Evolutionary conservation across 2,888 invertebrate genomes (phyloP).

Genomic region (Lepeophtheirus nordmannii): DNA sequence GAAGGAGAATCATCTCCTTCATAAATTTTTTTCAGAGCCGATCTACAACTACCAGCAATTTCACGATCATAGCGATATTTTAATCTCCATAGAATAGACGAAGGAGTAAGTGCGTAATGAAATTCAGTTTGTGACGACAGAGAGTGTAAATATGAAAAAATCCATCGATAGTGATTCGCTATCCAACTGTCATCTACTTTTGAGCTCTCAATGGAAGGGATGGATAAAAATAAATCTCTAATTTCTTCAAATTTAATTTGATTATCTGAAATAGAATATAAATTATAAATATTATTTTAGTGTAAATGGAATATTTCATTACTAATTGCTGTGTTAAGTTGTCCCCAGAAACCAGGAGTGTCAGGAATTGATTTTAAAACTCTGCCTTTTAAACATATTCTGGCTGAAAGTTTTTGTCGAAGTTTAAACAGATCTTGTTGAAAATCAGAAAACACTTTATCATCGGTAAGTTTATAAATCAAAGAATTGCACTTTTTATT

Average conservation of each 20-base stretch:
- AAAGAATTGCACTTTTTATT: too few relatives aligned
- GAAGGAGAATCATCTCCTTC: conserved; percentile 1
- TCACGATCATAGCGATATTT: conserved; percentile 1
- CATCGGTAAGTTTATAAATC: too few relatives aligned
- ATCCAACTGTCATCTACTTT: background rate
- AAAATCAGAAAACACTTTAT: background rate
- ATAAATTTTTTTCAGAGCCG: background rate
- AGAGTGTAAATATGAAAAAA: background rate
- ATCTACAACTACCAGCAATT: background rate
- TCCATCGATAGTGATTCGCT: background rate
- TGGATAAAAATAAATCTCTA: background rate
- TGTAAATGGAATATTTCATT: too few relatives aligned
- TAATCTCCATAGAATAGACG: background rate
- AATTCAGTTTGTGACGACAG: background rate
- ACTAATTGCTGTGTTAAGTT: too few relatives aligned
- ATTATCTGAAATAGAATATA: too few relatives aligned
- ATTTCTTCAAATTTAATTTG: too few relatives aligned
- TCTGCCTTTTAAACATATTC: background rate
- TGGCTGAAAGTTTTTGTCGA: background rate
- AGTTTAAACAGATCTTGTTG: background rate
- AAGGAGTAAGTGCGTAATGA: background rate
- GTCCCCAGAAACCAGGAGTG: too few relatives aligned
- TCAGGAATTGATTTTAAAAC: too few relatives aligned
- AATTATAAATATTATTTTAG: too few relatives aligned
- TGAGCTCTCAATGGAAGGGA: background rate